A percentile compares a stretch with the other conserved stretches of the same genome.
These are phyloP conservation scores for Perccottus glenii DNA, from an alignment of 2,113 vertebrate species.

Conservation along the genomic window DNA sequence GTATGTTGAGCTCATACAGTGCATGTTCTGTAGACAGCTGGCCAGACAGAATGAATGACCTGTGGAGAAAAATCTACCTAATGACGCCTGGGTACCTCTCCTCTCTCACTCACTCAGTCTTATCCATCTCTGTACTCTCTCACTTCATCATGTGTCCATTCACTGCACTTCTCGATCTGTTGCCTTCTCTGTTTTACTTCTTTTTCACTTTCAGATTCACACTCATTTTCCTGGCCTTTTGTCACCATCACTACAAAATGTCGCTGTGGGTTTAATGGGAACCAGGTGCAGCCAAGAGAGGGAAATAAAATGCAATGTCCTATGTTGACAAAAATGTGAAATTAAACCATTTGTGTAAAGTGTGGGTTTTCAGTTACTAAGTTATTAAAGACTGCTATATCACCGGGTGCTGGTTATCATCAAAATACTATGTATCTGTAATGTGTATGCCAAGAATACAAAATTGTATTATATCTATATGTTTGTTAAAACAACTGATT, in stretches of 20 bases:
- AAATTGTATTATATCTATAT: not conserved
- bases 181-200: not conserved
- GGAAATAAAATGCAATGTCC: constrained; percentile 37
- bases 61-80: constrained; percentile 49
- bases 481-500: not conserved
- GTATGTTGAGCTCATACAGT: constrained; percentile 24
- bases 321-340: constrained; percentile 15
- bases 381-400: too few species aligned
- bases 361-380: too few species aligned
- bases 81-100: constrained; percentile 63
- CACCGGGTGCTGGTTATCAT: too few species aligned
- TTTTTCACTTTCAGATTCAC: constrained; percentile 26
- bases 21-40: constrained; percentile 35
- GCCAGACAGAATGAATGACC: constrained; percentile 58
- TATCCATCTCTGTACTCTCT: constrained; percentile 46
- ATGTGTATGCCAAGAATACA: not conserved
- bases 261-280: constrained; percentile 58
- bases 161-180: constrained; percentile 13
- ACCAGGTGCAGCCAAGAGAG: constrained; percentile 65
- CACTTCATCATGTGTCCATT: constrained; percentile 63
- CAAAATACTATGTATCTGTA: too few species aligned
- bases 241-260: constrained; percentile 53
- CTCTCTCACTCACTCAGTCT: constrained; percentile 69
- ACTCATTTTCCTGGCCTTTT: constrained; percentile 26
- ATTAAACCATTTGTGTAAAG: constrained; percentile 21